Conservation (phyloP, 1,140 invertebrate genomes). For the Ectropis grisescens region DNA sequence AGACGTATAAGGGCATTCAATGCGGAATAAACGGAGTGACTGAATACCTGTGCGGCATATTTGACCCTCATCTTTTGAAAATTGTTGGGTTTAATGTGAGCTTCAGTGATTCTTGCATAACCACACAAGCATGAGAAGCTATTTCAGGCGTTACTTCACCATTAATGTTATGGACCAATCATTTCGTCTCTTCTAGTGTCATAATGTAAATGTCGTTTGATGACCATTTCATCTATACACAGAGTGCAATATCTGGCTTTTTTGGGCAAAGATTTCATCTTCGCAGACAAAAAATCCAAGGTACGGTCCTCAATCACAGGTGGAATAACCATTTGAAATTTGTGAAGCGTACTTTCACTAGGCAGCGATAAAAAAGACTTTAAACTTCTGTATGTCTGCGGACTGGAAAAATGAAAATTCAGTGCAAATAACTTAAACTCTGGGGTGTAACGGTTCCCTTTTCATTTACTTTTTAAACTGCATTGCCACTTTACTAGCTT, state of each 20-base stretch:
- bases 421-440: too few species aligned
- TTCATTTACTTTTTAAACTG: slow-evolving; percentile 4
- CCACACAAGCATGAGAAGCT: too few species aligned
- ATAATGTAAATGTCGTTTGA: slow-evolving; percentile 16
- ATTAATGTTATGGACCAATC: slow-evolving; percentile 16
- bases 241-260: slow-evolving; percentile 7
- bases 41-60: too few species aligned
- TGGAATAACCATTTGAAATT: slow-evolving; percentile 8
- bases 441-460: slow-evolving; percentile 4
- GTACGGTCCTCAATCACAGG: slow-evolving; percentile 5
- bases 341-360: slow-evolving; percentile 5
- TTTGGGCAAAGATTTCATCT: too few species aligned
- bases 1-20: too few species aligned
- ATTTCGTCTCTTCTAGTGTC: slow-evolving; percentile 15
- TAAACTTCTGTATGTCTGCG: slow-evolving; percentile 5
- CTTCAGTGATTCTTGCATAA: too few species aligned
- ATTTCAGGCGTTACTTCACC: slow-evolving; percentile 7
- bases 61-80: too few species aligned
- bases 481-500: slow-evolving; percentile 9
- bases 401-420: slow-evolving; percentile 6
- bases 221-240: slow-evolving; percentile 15
- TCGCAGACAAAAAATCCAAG: too few species aligned
- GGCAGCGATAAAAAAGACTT: slow-evolving; percentile 7
- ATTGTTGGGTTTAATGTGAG: too few species aligned
- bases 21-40: too few species aligned